Evolutionary conservation across 1,140 invertebrate species (phyloP), one percentile per base, ranked within the genome.

Genomic region (Acromyrmex echinatior): DNA sequence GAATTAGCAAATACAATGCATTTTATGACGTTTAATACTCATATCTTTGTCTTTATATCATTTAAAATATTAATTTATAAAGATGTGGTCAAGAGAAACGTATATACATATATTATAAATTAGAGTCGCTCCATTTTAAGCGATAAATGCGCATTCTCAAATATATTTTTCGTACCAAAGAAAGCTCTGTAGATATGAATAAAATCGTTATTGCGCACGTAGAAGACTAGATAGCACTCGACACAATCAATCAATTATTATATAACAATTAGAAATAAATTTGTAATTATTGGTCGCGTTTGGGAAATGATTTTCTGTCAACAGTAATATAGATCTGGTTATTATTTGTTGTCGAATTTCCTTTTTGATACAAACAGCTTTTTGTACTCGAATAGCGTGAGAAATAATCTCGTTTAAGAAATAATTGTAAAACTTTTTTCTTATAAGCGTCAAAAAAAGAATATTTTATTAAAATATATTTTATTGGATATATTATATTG

Each of bases 1-100:
- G 14, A 25, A 76, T 53, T 85, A 63, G n/a, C 60, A 45, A 90
- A 82, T 80, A 80, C 78, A 87, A 84, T 89, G 78, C 79, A 87
- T 89, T 90, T 89, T 68, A 71, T 78, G 87, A 84, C 65, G 62
- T 88, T 60, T 88, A 91, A 91, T 91, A 91, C 88, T 91, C 90
- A 62, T 65, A 62, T 86, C 80, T 51, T 63, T 63, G 53, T 60
- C 25, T 71, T 81, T 71, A 45, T 81, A 70, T 56, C 18, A 31
- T 74, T 84, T 74, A 74, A 84, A 84, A 78, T 66, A 66, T 66
- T 86, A 66, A 78, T 86, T 79, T 86, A 80, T 79, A 79, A 77
- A 86, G 60, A 18, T 16, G 31, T 39, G 58, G 82, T 65, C 49
- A 39, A 25, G 16, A 78, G 74, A 77, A 18, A 74, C 31, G 14